A percentile compares a stretch with the other conserved stretches of the same genome.
Evolutionary conservation across 2,888 invertebrate genomes (phyloP).

Genomic region (Brenthis daphne): DNA sequence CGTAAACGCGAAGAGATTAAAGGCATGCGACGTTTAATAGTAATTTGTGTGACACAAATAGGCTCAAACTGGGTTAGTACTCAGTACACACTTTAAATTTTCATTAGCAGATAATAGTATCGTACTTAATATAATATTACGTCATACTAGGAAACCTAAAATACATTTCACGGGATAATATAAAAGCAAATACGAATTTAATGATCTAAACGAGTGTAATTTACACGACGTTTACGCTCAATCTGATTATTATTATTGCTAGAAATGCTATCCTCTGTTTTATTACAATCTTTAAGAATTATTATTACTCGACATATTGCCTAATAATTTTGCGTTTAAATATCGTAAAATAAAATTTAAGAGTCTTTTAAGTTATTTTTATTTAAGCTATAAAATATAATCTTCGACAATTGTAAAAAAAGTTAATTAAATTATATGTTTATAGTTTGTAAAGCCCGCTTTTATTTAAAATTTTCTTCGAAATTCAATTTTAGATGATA

Average conservation of each 20-base stretch:
- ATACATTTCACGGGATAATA: slow-evolving; percentile 26
- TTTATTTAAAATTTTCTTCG: no score
- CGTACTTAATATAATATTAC: slow-evolving; percentile 30
- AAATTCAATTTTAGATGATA: no score
- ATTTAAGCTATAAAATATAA: no score
- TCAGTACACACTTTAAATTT: slow-evolving; percentile 26
- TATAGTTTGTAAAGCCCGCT: no score
- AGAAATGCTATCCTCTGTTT: neutral
- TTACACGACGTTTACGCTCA: slow-evolving; percentile 13
- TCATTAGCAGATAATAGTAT: slow-evolving; percentile 29
- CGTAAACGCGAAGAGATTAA: slow-evolving; percentile 17
- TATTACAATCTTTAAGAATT: no score
- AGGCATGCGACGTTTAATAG: slow-evolving; percentile 14
- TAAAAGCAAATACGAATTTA: slow-evolving; percentile 16
- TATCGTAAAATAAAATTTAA: no score
- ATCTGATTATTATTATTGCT: slow-evolving; percentile 16
- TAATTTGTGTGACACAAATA: slow-evolving; percentile 26
- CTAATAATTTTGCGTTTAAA: no score
- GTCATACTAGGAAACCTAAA: slow-evolving; percentile 26
- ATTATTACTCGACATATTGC: no score
- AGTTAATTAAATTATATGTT: no score
- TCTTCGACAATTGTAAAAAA: no score
- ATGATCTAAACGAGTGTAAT: slow-evolving; percentile 4
- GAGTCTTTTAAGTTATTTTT: no score
- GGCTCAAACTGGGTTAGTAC: slow-evolving; percentile 29